phyloP scores from a whole-genome alignment of 1,140 invertebrate species.

The Leptopilina clavipes region DNA sequence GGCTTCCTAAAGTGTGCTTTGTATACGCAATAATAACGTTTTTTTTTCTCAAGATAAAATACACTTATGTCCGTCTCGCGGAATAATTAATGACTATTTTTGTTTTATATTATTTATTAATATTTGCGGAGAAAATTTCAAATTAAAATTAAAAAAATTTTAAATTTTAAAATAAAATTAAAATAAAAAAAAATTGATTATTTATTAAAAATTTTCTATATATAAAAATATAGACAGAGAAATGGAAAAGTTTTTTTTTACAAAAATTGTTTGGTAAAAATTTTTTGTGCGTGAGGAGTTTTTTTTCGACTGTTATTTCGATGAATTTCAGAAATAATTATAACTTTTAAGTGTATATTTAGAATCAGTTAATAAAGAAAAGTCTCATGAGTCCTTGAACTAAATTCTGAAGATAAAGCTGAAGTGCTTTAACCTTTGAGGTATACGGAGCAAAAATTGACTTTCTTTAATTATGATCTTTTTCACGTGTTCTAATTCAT shows the following conservation, averaged over 20 bases:
- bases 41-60: neutral
- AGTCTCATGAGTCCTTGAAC: slow-evolving; percentile 4
- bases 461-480: slow-evolving; percentile 20
- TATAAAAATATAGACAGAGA: no score
- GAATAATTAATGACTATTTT: neutral
- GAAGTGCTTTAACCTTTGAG: slow-evolving; percentile 19
- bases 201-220: no score
- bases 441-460: slow-evolving; percentile 4
- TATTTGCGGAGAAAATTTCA: neutral
- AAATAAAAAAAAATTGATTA: no score
- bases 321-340: neutral
- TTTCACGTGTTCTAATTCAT: slow-evolving; percentile 17
- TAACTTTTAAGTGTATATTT: slow-evolving; percentile 11
- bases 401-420: slow-evolving; percentile 16
- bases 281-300: neutral
- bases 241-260: no score
- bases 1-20: slow-evolving; percentile 36
- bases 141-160: neutral
- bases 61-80: neutral
- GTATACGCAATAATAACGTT: neutral
- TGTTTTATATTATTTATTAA: slow-evolving; percentile 3
- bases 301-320: neutral
- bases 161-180: neutral
- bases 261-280: neutral
- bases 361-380: slow-evolving; percentile 16